Conservation (phyloP, 1,140 invertebrate genomes). For the Chrysopa pallens region DNA sequence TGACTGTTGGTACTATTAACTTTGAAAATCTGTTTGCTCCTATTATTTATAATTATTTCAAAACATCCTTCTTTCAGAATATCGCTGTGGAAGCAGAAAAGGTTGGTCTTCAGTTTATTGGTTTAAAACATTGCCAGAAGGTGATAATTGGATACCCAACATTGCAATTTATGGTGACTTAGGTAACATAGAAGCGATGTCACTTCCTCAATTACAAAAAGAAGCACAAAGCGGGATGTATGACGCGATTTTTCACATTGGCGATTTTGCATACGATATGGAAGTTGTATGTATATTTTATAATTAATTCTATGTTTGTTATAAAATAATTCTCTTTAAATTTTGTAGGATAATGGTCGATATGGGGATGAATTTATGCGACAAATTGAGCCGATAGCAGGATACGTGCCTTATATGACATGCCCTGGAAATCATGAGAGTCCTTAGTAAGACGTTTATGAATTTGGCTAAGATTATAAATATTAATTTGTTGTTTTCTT, state of each 20-base stretch:
- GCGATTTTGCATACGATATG: constrained; percentile 65
- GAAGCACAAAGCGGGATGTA: constrained; percentile 40
- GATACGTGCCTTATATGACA: constrained; percentile 81
- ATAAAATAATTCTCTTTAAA: no score
- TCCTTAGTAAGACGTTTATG: constrained; percentile 41
- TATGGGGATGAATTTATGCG: constrained; percentile 84
- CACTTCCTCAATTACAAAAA: constrained; percentile 36
- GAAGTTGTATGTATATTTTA: constrained; percentile 17
- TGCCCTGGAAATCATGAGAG: constrained; percentile 83
- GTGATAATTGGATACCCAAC: constrained; percentile 34
- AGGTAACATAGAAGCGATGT: constrained; percentile 46
- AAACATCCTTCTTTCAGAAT: no score
- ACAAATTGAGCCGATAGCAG: constrained; percentile 72
- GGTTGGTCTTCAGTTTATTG: neutral
- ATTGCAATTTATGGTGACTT: constrained; percentile 52
- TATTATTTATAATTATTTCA: no score
- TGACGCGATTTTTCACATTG: constrained; percentile 52
- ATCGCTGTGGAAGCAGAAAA: constrained; percentile 7
- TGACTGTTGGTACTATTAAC: no score
- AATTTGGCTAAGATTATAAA: no score
- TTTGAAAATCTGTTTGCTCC: no score
- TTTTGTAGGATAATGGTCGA: constrained; percentile 38
- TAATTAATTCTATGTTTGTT: neutral
- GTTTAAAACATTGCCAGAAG: constrained; percentile 15
- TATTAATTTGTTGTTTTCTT: constrained; percentile 7